phyloP scores from a whole-genome alignment of 2,888 invertebrate species.

The Anodontia alba region DNA sequence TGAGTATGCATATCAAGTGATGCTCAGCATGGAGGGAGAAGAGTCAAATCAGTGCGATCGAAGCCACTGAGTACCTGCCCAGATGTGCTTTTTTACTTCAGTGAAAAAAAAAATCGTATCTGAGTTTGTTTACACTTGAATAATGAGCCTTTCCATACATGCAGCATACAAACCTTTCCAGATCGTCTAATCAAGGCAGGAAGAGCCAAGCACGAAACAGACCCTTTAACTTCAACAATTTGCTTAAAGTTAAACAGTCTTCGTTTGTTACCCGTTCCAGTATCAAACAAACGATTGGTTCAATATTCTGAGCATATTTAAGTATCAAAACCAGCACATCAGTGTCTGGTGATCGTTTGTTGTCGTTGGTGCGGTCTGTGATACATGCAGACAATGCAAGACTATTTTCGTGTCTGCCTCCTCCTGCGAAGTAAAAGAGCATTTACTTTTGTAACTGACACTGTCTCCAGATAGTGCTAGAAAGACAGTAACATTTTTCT shows the following conservation, averaged over 20 bases:
- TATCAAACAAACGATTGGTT: constrained; percentile 21
- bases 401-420: constrained; percentile 44
- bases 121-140: constrained; percentile 19
- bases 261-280: constrained; percentile 18
- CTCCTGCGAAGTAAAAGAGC: constrained; percentile 31
- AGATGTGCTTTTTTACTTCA: not conserved
- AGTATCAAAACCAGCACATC: constrained; percentile 41
- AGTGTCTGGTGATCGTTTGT: constrained; percentile 45
- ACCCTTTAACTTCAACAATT: constrained; percentile 4
- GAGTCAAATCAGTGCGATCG: constrained; percentile 29
- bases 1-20: constrained; percentile 19
- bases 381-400: constrained; percentile 16
- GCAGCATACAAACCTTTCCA: constrained; percentile 11
- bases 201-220: constrained; percentile 4
- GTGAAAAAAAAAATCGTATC: constrained; percentile 1
- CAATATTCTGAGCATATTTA: constrained; percentile 6
- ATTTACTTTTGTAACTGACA: not conserved
- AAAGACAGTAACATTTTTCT: constrained; percentile 23
- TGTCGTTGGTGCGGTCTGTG: not conserved
- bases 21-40: constrained; percentile 19
- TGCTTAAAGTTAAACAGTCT: constrained; percentile 15
- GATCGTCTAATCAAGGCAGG: not conserved
- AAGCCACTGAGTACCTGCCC: not conserved
- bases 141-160: constrained; percentile 19
- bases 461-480: constrained; percentile 13